Conservation (phyloP, 2,797 vertebrate species). For the Bryconaethiops microstoma region DNA sequence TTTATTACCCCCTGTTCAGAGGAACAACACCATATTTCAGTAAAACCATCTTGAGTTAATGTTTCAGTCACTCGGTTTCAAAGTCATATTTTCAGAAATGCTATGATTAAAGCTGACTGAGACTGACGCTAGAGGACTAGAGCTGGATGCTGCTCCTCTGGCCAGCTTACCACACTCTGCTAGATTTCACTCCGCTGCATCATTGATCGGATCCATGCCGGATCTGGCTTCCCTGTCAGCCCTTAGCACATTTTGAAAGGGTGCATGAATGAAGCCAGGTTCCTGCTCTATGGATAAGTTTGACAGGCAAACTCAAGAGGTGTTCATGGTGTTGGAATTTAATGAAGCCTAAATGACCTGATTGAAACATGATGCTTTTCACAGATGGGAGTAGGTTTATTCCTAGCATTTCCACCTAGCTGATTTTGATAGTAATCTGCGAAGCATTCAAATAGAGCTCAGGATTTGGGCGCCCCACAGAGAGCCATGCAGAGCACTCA, state of each 20-base stretch:
- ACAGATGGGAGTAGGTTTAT: constrained; percentile 44
- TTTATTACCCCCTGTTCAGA: too few species aligned
- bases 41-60: too few species aligned
- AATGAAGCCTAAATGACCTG: constrained; percentile 43
- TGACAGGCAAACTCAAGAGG: constrained; percentile 20
- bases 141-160: too few species aligned
- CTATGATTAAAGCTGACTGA: too few species aligned
- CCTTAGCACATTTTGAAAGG: too few species aligned
- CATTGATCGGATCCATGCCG: background rate
- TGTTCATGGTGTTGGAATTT: constrained; percentile 35
- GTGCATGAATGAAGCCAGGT: constrained; percentile 21
- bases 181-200: background rate
- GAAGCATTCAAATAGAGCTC: constrained; percentile 30
- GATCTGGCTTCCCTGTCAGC: background rate
- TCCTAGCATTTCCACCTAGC: constrained; percentile 32
- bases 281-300: constrained; percentile 32
- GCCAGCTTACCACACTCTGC: background rate
- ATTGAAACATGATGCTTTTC: constrained; percentile 45
- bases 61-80: too few species aligned
- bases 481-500: constrained; percentile 31
- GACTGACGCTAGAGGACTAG: too few species aligned
- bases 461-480: constrained; percentile 33
- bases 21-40: too few species aligned
- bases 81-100: too few species aligned
- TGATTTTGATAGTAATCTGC: constrained; percentile 46